A percentile compares a stretch with the other conserved stretches of the same genome.
Conservation (phyloP, 2,113 vertebrate genomes). For the Nasalis larvatus region DNA sequence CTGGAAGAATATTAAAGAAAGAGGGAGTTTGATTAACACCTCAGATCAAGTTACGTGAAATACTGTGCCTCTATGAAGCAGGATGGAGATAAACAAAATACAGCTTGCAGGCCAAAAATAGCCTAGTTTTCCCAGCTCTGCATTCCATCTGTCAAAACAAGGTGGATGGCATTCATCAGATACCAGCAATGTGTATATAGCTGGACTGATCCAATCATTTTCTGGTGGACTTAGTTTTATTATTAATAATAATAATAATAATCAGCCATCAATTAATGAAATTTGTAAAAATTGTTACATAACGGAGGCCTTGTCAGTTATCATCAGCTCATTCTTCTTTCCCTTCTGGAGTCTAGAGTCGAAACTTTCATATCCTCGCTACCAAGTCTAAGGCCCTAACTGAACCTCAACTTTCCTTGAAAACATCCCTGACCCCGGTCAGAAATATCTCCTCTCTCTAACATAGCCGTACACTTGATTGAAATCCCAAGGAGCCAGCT, state of each 20-base stretch:
- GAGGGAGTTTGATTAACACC: slow-evolving; percentile 39
- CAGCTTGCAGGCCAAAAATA: slow-evolving; percentile 69
- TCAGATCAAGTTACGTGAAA: slow-evolving; percentile 52
- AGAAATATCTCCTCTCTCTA: background rate
- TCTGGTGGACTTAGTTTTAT: background rate
- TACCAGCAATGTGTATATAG: background rate
- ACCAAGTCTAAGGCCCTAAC: background rate
- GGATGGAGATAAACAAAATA: slow-evolving; percentile 64
- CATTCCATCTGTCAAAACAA: slow-evolving; percentile 72
- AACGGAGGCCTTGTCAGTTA: background rate
- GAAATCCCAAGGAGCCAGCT: background rate
- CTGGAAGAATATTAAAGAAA: slow-evolving; percentile 38
- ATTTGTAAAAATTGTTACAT: background rate
- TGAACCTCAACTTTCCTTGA: background rate
- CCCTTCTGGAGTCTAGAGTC: background rate
- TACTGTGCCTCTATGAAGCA: slow-evolving; percentile 44
- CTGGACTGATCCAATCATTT: background rate
- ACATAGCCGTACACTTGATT: background rate
- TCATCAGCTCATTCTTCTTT: background rate
- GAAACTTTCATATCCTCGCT: background rate
- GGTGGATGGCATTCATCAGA: slow-evolving; percentile 49
- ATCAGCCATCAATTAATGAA: background rate
- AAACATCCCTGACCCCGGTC: background rate
- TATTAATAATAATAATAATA: background rate
- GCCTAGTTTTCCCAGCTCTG: slow-evolving; percentile 58